phyloP scores from a whole-genome alignment of 2,113 vertebrate species.

The Nothoprocta pentlandii region DNA sequence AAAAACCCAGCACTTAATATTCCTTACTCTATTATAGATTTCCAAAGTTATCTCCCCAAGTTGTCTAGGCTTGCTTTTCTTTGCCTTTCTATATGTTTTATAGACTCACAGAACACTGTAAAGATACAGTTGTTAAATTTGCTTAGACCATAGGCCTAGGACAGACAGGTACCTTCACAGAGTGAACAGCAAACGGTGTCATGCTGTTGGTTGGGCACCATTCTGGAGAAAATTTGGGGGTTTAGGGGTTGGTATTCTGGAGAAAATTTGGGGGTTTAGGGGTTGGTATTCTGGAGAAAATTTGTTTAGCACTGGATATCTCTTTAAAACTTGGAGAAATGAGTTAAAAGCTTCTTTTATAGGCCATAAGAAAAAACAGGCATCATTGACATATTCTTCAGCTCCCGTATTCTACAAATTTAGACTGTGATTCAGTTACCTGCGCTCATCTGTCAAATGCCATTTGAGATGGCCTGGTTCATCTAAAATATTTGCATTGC shows the following conservation, averaged over 20 bases:
- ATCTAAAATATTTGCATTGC: not conserved
- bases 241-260: too few species aligned
- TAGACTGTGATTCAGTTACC: not conserved
- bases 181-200: not conserved
- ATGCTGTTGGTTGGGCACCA: not conserved
- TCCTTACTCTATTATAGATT: not conserved
- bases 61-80: not conserved
- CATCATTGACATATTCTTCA: not conserved
- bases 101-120: not conserved
- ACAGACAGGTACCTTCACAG: not conserved
- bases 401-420: not conserved
- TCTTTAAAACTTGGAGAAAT: not conserved
- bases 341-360: not conserved
- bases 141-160: not conserved
- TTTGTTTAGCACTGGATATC: not conserved
- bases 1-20: not conserved
- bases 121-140: not conserved
- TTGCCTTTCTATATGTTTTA: not conserved
- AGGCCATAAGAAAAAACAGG: not conserved
- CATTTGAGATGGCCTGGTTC: not conserved
- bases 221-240: not conserved
- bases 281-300: not conserved
- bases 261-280: too few species aligned
- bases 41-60: not conserved
- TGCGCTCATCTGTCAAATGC: not conserved